These are phyloP conservation scores for Ectropis grisescens DNA, from an alignment of 1,140 invertebrate genomes.

Conservation along the genomic window DNA sequence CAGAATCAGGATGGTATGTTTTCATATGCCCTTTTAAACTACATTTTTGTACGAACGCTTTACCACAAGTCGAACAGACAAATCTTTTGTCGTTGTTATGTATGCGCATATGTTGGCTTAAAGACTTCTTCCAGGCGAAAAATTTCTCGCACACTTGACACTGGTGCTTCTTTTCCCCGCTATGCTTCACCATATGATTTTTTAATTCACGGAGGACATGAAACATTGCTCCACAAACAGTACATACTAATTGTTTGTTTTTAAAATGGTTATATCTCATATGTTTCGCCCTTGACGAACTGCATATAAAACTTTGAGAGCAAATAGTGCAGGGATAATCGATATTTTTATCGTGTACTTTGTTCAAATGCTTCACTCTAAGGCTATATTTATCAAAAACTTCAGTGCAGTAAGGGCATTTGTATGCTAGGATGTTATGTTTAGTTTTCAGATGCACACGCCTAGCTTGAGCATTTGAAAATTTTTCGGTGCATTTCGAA, in stretches of 20 bases:
- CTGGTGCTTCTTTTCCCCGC: conserved; percentile 69
- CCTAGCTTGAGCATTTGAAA: conserved; percentile 30
- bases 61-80: conserved; percentile 56
- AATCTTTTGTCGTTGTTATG: conserved; percentile 68
- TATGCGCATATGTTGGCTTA: conserved; percentile 77
- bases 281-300: conserved; percentile 53
- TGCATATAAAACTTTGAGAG: conserved; percentile 38
- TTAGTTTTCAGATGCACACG: conserved; percentile 29
- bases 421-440: conserved; percentile 33
- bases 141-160: conserved; percentile 71
- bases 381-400: conserved; percentile 63
- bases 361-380: conserved; percentile 56
- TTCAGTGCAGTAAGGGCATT: conserved; percentile 62
- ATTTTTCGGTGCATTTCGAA: conserved; percentile 41
- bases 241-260: conserved; percentile 47
- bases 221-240: conserved; percentile 48
- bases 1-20: background rate
- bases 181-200: conserved; percentile 75
- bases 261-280: conserved; percentile 51
- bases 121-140: conserved; percentile 76
- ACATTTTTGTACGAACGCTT: conserved; percentile 55
- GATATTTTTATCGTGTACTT: conserved; percentile 40
- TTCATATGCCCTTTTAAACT: conserved; percentile 40
- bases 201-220: too few species aligned
- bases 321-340: conserved; percentile 57